phyloP scores from a whole-genome alignment of 2,888 invertebrate species.

The Hololepta plana region DNA sequence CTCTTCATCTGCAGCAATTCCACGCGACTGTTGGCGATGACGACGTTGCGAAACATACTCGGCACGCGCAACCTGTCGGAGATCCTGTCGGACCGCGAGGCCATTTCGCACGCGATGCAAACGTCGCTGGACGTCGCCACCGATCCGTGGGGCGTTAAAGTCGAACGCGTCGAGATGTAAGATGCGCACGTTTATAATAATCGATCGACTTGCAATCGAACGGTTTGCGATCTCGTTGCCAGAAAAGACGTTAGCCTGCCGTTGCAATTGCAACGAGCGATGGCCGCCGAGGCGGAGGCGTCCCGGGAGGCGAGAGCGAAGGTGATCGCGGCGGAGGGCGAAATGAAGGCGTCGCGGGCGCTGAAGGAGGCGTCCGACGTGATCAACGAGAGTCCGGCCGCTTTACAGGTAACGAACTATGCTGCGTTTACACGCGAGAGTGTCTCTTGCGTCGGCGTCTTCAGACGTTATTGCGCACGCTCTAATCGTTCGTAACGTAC shows the following conservation, averaged over 20 bases:
- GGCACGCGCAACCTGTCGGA: slow-evolving; percentile 86
- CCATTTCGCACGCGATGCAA: slow-evolving; percentile 84
- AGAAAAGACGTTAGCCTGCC: slow-evolving; percentile 68
- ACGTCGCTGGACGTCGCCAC: slow-evolving; percentile 69
- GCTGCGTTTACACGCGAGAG: background rate
- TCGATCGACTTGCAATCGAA: background rate
- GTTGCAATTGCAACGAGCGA: slow-evolving; percentile 57
- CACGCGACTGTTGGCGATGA: slow-evolving; percentile 65
- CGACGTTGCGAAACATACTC: slow-evolving; percentile 73
- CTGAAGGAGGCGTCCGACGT: slow-evolving; percentile 77
- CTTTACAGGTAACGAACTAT: slow-evolving; percentile 37
- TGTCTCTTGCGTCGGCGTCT: too few species aligned
- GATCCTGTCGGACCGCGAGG: slow-evolving; percentile 79
- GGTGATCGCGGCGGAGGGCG: slow-evolving; percentile 71
- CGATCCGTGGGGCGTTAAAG: slow-evolving; percentile 86
- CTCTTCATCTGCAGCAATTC: slow-evolving; percentile 42
- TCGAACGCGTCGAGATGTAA: slow-evolving; percentile 90
- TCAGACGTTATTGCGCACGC: too few species aligned
- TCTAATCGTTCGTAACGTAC: too few species aligned
- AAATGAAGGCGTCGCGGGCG: slow-evolving; percentile 70
- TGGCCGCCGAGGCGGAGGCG: slow-evolving; percentile 73
- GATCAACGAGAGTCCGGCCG: slow-evolving; percentile 66
- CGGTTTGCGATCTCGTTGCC: slow-evolving; percentile 12
- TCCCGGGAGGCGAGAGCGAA: slow-evolving; percentile 62
- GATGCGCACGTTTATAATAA: slow-evolving; percentile 15